Evolutionary conservation across 2,797 vertebrate genomes (phyloP).

Genomic region (Hippocampus kuda): DNA sequence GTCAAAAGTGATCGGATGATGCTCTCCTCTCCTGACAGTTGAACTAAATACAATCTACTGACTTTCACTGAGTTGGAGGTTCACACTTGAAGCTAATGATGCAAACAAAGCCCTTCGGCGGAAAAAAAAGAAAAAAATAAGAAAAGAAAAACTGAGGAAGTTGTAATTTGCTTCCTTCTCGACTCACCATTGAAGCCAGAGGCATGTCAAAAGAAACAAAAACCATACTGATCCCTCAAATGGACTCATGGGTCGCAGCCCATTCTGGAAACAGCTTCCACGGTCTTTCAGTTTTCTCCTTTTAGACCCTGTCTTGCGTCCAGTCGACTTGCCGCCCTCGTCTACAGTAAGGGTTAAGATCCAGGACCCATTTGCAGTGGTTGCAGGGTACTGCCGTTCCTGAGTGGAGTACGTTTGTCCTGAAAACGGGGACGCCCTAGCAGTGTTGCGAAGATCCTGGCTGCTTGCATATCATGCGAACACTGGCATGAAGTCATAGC

Average conservation of each 20-base stretch:
- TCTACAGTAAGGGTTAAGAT: background rate
- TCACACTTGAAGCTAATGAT: background rate
- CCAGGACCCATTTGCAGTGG: background rate
- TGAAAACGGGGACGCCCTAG: background rate
- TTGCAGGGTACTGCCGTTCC: background rate
- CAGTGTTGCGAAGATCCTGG: background rate
- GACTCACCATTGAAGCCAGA: constrained; percentile 69
- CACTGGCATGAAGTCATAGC: constrained; percentile 63
- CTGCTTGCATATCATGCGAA: constrained; percentile 56
- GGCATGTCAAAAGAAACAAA: constrained; percentile 69
- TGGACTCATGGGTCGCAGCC: constrained; percentile 46
- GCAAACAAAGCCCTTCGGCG: background rate
- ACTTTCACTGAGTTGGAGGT: background rate
- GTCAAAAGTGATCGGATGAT: background rate
- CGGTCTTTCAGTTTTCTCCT: background rate
- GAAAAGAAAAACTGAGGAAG: background rate
- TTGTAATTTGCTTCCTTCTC: constrained; percentile 4
- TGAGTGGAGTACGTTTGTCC: background rate
- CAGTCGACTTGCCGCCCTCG: background rate
- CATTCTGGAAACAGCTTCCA: constrained; percentile 49
- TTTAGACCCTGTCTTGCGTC: constrained; percentile 5
- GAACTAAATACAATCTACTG: constrained; percentile 1
- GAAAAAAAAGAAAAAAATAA: background rate
- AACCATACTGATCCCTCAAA: constrained; percentile 67
- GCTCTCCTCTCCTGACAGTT: background rate